Evolutionary conservation across 64 coral and sea anemone genomes (phyloP).

Genomic region (Porites lutea): DNA sequence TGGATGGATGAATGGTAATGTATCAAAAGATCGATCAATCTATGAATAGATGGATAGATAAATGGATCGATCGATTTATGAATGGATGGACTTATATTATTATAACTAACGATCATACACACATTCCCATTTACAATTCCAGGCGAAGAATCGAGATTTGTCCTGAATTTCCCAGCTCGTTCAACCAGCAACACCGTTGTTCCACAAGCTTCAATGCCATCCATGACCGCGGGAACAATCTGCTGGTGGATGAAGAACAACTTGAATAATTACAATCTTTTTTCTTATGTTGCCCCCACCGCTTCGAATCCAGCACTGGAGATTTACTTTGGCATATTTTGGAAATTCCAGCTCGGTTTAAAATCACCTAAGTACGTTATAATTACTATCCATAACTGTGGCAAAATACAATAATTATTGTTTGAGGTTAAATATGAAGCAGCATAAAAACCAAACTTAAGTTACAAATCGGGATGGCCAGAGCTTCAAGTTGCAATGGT

Average conservation of each 20-base stretch:
- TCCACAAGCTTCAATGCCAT: neutral
- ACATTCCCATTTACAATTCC: neutral
- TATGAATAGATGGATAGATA: too few relatives aligned
- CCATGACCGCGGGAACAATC: neutral
- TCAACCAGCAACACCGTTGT: neutral
- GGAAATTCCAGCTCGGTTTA: neutral
- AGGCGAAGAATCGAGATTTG: neutral
- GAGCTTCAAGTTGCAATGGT: too few relatives aligned
- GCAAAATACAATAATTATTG: too few relatives aligned
- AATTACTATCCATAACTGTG: too few relatives aligned
- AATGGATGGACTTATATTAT: too few relatives aligned
- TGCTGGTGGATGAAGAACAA: neutral
- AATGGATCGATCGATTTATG: too few relatives aligned
- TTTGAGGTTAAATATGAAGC: too few relatives aligned
- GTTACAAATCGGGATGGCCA: too few relatives aligned
- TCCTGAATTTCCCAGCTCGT: neutral
- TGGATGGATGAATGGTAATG: too few relatives aligned
- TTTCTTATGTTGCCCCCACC: neutral
- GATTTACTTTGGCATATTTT: neutral
- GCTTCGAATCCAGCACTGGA: neutral
- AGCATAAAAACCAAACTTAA: too few relatives aligned
- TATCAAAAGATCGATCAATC: too few relatives aligned
- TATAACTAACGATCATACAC: too few relatives aligned
- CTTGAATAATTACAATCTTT: neutral
- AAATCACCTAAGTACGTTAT: neutral